A percentile compares a stretch with the other conserved stretches of the same genome.
phyloP scores from a whole-genome alignment of 1,140 invertebrate species.

The Sycophila sp. region DNA sequence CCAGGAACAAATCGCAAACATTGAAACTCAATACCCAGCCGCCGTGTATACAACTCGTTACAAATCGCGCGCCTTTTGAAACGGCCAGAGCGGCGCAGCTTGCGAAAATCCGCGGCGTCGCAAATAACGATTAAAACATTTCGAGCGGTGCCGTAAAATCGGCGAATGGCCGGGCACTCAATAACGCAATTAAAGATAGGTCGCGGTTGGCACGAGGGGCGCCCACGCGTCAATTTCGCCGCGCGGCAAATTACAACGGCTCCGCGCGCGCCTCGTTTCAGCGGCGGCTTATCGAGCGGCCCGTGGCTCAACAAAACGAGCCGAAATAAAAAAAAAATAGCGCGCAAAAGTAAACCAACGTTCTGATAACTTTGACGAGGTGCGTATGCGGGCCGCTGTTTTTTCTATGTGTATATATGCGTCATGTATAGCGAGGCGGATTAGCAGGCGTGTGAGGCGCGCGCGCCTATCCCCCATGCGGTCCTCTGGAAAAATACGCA shows the following conservation, averaged over 20 bases:
- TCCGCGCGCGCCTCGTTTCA: not conserved
- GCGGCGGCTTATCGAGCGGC: not conserved
- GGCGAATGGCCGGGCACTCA: not conserved
- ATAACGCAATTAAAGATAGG: constrained; percentile 5
- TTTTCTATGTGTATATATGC: too few relatives aligned
- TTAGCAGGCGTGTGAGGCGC: too few relatives aligned
- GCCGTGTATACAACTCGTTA: too few relatives aligned
- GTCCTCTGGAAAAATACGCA: not conserved
- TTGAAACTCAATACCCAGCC: too few relatives aligned
- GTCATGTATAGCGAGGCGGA: too few relatives aligned
- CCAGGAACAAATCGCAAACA: too few relatives aligned
- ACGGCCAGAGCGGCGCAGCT: too few relatives aligned
- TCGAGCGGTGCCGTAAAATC: not conserved
- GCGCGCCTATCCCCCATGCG: too few relatives aligned
- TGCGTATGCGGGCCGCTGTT: not conserved
- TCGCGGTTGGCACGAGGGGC: too few relatives aligned
- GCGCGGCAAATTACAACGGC: not conserved
- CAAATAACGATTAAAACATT: too few relatives aligned
- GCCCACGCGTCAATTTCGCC: not conserved
- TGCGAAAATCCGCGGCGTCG: too few relatives aligned
- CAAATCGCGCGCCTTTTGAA: too few relatives aligned
- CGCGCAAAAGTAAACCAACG: not conserved
- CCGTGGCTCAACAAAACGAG: not conserved
- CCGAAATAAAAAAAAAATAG: not conserved
- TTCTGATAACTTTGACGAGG: not conserved